Conservation (phyloP, 2,797 vertebrate species). For the Gallirallus australis region DNA sequence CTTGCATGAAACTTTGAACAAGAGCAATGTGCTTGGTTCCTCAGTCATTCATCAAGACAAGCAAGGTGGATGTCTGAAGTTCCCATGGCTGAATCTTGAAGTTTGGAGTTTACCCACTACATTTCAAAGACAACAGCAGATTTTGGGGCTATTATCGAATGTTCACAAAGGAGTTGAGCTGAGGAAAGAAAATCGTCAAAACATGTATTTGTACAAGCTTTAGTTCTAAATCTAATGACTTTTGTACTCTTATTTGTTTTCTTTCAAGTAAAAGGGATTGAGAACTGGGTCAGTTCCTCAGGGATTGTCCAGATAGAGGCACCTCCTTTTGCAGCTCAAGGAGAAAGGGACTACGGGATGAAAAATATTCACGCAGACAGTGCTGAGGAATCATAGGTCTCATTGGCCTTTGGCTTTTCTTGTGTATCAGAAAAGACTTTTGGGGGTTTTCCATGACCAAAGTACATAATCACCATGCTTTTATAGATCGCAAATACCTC, state of each 20-base stretch:
- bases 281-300: neutral
- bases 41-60: neutral
- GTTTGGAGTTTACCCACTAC: neutral
- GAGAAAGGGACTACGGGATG: neutral
- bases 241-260: neutral
- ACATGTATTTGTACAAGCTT: neutral
- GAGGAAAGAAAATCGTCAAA: neutral
- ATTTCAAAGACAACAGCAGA: neutral
- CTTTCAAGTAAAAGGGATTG: neutral
- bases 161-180: neutral
- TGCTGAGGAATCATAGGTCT: neutral
- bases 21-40: neutral
- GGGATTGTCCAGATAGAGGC: neutral
- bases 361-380: neutral
- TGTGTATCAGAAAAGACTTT: neutral
- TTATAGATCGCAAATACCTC: neutral
- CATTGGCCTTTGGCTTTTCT: neutral
- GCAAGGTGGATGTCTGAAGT: neutral
- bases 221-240: neutral
- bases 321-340: neutral
- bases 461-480: constrained; percentile 17
- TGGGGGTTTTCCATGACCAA: neutral
- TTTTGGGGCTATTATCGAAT: neutral
- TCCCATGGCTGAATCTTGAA: neutral
- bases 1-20: neutral